phyloP scores from a whole-genome alignment of 64 coral and sea anemone genomes.

The Dendronephthya gigantea region DNA sequence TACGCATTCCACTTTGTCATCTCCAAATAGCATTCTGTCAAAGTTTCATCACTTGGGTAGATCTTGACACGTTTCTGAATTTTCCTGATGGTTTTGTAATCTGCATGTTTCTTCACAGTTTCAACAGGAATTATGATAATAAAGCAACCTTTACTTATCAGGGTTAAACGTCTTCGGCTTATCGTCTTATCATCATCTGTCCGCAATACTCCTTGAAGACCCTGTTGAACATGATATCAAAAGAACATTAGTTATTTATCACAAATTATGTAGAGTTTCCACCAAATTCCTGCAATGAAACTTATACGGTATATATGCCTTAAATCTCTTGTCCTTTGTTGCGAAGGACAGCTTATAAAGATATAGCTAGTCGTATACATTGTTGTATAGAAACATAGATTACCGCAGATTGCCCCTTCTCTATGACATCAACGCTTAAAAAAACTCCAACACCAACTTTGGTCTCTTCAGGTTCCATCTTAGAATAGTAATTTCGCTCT shows the following conservation, averaged over 20 bases:
- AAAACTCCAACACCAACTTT: not conserved
- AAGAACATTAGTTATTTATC: no score
- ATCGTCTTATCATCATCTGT: not conserved
- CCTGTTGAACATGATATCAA: not conserved
- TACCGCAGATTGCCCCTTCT: not conserved
- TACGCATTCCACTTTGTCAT: not conserved
- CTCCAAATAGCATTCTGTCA: not conserved
- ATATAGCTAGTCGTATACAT: no score
- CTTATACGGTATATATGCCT: no score
- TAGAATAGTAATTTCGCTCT: not conserved
- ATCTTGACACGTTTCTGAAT: not conserved
- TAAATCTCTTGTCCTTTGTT: no score
- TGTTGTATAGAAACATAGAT: not conserved
- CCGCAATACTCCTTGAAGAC: not conserved
- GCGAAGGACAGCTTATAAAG: no score
- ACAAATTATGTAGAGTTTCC: no score
- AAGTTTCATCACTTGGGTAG: not conserved
- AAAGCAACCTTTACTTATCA: constrained; percentile 6
- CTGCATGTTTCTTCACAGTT: not conserved
- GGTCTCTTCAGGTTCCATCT: not conserved
- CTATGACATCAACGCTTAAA: not conserved
- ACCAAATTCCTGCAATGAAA: no score
- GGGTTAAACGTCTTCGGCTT: not conserved
- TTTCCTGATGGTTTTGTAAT: not conserved
- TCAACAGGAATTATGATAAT: not conserved